Evolutionary conservation across 2,113 vertebrate genomes (phyloP).

Genomic region (Epinephelus moara): DNA sequence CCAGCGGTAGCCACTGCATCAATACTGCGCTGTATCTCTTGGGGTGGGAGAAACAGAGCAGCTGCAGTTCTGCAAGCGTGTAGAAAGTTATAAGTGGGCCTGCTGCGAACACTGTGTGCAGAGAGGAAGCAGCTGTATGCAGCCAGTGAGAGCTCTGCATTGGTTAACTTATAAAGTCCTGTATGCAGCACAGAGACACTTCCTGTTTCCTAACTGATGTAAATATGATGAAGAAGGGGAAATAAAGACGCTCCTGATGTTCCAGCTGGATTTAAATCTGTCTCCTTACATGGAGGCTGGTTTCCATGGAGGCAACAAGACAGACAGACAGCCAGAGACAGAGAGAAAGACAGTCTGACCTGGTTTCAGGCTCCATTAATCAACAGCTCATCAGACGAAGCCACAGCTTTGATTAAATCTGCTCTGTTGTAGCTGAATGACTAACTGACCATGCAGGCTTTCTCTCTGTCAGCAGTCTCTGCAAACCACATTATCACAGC

Average conservation of each 20-base stretch:
- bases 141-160: not conserved
- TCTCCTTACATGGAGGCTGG: not conserved
- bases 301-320: constrained; percentile 21
- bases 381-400: constrained; percentile 69
- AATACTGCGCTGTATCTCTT: constrained; percentile 26
- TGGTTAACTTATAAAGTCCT: not conserved
- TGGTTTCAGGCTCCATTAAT: constrained; percentile 76
- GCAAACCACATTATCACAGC: constrained; percentile 12
- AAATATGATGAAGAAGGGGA: not conserved
- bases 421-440: constrained; percentile 42
- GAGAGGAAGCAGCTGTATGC: constrained; percentile 20
- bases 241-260: not conserved
- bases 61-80: constrained; percentile 55
- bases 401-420: constrained; percentile 75
- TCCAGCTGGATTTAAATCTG: constrained; percentile 2
- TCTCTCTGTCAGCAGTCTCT: constrained; percentile 10
- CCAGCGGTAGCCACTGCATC: constrained; percentile 16
- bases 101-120: constrained; percentile 19
- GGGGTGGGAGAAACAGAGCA: constrained; percentile 45
- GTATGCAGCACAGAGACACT: constrained; percentile 6
- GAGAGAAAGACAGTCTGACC: constrained; percentile 64
- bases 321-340: constrained; percentile 33
- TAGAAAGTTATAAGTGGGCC: constrained; percentile 26
- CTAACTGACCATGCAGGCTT: constrained; percentile 44
- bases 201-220: not conserved